Conservation (phyloP, 2,888 invertebrate genomes). For the Troglohyphantes excavatus region DNA sequence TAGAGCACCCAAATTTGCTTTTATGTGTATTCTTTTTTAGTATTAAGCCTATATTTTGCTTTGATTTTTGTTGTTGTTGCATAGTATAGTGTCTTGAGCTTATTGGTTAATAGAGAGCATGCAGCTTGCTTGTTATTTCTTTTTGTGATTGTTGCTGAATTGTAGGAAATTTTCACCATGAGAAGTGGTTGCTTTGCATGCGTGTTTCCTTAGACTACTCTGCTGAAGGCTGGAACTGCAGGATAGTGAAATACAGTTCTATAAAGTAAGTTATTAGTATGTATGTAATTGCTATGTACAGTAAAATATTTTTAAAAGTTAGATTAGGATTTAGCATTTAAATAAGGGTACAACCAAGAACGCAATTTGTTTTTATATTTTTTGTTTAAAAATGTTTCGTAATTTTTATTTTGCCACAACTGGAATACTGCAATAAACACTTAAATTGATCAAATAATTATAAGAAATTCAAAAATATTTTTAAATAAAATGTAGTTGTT, state of each 20-base stretch:
- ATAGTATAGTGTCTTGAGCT: slow-evolving; percentile 56
- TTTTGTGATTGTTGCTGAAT: slow-evolving; percentile 79
- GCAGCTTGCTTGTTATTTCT: slow-evolving; percentile 78
- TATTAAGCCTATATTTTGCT: slow-evolving; percentile 64
- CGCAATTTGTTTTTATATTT: too few species aligned
- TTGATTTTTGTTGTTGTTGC: slow-evolving; percentile 66
- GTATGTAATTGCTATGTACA: too few species aligned
- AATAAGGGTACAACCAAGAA: too few species aligned
- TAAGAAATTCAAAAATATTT: too few species aligned
- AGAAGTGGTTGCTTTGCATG: slow-evolving; percentile 79
- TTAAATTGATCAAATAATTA: too few species aligned
- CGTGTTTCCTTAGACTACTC: slow-evolving; percentile 76
- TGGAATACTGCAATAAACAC: too few species aligned
- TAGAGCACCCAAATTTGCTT: slow-evolving; percentile 60
- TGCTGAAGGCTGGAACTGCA: slow-evolving; percentile 13
- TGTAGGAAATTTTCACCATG: slow-evolving; percentile 75
- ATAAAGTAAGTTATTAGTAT: slow-evolving; percentile 59
- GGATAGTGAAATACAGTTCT: slow-evolving; percentile 45
- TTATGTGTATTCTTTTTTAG: slow-evolving; percentile 52
- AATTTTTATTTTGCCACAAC: too few species aligned
- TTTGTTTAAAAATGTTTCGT: too few species aligned
- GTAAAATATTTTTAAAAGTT: too few species aligned
- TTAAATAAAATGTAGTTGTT: too few species aligned
- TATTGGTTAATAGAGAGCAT: slow-evolving; percentile 70
- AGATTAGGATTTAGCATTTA: too few species aligned